Percentiles rank a stretch among this genome's conserved stretches.
Evolutionary conservation across 1,140 invertebrate genomes (phyloP).

Genomic region (Pseudomyrmex concolor): DNA sequence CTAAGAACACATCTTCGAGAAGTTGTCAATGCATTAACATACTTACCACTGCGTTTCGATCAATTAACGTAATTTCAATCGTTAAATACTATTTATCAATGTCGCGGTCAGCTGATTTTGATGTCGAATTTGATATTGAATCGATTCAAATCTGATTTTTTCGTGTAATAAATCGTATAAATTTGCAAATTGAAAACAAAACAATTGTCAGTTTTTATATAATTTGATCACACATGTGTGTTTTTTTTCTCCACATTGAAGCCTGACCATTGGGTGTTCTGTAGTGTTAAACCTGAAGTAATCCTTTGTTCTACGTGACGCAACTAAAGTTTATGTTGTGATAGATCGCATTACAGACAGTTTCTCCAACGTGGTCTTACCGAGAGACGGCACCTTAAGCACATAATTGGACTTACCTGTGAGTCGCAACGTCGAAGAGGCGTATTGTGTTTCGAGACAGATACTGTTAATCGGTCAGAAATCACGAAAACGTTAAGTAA

Average conservation of each 20-base stretch:
- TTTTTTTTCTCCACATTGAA: background rate
- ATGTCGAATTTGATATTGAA: background rate
- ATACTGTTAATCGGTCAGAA: conserved; percentile 71
- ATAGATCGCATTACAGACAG: conserved; percentile 20
- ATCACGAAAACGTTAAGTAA: conserved; percentile 42
- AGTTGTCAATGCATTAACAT: conserved; percentile 15
- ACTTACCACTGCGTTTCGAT: conserved; percentile 8
- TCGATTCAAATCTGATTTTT: background rate
- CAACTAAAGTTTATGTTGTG: conserved; percentile 20
- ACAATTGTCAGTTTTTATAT: conserved; percentile 6
- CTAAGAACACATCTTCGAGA: background rate
- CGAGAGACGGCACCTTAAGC: conserved; percentile 19
- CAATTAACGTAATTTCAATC: background rate
- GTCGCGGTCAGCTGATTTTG: conserved; percentile 1
- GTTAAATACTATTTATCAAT: background rate
- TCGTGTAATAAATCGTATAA: no score
- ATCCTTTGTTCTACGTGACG: conserved; percentile 4
- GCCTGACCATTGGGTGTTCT: background rate
- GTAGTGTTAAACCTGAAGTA: conserved; percentile 5
- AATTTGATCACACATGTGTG: background rate
- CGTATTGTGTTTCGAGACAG: conserved; percentile 24
- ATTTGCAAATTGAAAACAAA: background rate
- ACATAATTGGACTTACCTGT: conserved; percentile 64
- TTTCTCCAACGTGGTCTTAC: conserved; percentile 10
- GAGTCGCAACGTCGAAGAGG: background rate